Conservation (phyloP, 2,113 vertebrate species). For the Otus sunia region DNA sequence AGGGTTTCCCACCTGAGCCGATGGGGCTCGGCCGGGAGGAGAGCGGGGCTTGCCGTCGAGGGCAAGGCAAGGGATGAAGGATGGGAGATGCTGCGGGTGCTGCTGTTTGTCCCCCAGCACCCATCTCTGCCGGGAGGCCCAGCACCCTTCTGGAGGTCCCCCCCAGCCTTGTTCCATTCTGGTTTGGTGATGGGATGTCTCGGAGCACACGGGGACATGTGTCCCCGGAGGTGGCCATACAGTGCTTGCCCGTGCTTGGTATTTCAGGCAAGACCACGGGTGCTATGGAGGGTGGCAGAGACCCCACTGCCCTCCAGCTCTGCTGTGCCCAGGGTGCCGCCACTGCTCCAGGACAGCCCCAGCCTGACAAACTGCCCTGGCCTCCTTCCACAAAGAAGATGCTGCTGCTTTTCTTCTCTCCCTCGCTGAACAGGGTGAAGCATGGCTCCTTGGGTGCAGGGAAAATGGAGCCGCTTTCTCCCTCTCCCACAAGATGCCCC, state of each 20-base stretch:
- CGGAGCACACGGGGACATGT: neutral
- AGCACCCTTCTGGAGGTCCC: neutral
- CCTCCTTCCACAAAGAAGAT: neutral
- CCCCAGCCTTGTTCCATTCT: neutral
- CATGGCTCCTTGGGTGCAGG: neutral
- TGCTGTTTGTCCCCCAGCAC: neutral
- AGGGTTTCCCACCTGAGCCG: conserved; percentile 68
- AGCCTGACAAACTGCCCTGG: rapidly evolving
- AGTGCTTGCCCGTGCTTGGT: rapidly evolving
- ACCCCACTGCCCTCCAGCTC: neutral
- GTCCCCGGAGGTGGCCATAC: neutral
- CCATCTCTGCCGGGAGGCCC: neutral
- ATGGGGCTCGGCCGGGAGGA: conserved; percentile 34
- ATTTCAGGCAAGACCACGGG: neutral
- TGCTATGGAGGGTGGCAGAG: rapidly evolving
- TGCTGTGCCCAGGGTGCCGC: neutral
- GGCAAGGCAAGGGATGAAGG: neutral
- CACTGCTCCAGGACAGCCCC: neutral
- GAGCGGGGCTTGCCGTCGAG: neutral
- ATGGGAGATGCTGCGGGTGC: neutral
- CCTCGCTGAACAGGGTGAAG: neutral
- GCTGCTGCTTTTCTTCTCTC: neutral
- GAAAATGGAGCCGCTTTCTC: neutral
- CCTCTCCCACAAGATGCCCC: conserved; percentile 26
- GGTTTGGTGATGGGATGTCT: neutral